phyloP scores from a whole-genome alignment of 2,113 vertebrate genomes.

The Todiramphus chloris region DNA sequence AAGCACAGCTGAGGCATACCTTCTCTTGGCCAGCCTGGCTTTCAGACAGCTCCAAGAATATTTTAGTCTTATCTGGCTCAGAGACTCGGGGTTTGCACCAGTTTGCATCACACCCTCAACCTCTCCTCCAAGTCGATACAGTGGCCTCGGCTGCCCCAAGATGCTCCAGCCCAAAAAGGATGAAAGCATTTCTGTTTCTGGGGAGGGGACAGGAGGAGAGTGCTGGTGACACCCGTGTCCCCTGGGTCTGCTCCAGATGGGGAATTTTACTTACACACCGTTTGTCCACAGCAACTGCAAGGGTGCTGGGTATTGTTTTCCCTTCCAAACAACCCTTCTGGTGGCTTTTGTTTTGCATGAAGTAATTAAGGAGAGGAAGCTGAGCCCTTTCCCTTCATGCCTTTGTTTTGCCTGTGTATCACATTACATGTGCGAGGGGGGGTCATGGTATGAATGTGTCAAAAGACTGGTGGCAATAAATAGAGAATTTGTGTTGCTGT shows the following conservation, averaged over 20 bases:
- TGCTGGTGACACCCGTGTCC: neutral
- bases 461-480: slow-evolving; percentile 41
- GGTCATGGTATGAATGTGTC: neutral
- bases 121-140: neutral
- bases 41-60: neutral
- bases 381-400: slow-evolving; percentile 49
- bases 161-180: neutral
- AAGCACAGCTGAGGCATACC: neutral
- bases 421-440: slow-evolving; percentile 33
- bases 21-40: neutral
- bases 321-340: neutral
- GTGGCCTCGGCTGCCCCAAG: neutral
- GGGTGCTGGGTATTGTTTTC: slow-evolving; percentile 13
- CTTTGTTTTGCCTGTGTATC: slow-evolving; percentile 47
- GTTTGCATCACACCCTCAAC: neutral
- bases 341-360: slow-evolving; percentile 14
- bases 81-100: rapidly evolving
- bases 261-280: neutral
- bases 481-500: slow-evolving; percentile 1
- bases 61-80: neutral
- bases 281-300: neutral
- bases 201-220: rapidly evolving
- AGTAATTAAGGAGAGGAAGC: slow-evolving; percentile 57
- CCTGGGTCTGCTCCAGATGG: neutral
- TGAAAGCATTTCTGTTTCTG: neutral